These are phyloP conservation scores for Euplagia quadripunctaria DNA, from an alignment of 2,888 invertebrate species.

Conservation along the genomic window DNA sequence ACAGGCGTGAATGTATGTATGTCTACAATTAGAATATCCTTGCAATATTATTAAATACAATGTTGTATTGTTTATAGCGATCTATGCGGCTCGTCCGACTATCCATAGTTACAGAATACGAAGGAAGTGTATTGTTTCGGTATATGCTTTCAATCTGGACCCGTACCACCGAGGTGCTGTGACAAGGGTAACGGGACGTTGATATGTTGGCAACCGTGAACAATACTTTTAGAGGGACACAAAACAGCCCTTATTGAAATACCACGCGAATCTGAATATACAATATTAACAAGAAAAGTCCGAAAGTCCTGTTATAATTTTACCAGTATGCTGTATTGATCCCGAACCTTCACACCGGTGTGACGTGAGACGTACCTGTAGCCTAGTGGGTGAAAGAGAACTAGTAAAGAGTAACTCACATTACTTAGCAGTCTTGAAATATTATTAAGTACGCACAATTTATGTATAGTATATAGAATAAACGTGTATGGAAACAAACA, in stretches of 20 bases:
- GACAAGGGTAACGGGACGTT: slow-evolving; percentile 6
- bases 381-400: no score
- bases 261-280: background rate
- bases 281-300: background rate
- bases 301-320: no score
- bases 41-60: background rate
- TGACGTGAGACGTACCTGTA: no score
- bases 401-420: no score
- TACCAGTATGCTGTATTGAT: no score
- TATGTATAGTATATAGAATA: no score
- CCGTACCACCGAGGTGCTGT: background rate
- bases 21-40: background rate
- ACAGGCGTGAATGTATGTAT: background rate
- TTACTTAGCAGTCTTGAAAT: no score
- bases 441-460: no score
- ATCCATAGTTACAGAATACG: background rate
- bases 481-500: background rate
- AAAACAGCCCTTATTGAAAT: background rate
- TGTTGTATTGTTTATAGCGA: slow-evolving; percentile 1
- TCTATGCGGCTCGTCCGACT: background rate
- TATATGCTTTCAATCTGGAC: slow-evolving; percentile 5
- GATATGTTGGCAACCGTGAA: background rate
- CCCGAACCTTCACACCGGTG: no score
- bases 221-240: background rate
- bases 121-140: slow-evolving; percentile 13